Conservation (phyloP, 2,113 vertebrate genomes). For the Cynoglossus semilaevis region DNA sequence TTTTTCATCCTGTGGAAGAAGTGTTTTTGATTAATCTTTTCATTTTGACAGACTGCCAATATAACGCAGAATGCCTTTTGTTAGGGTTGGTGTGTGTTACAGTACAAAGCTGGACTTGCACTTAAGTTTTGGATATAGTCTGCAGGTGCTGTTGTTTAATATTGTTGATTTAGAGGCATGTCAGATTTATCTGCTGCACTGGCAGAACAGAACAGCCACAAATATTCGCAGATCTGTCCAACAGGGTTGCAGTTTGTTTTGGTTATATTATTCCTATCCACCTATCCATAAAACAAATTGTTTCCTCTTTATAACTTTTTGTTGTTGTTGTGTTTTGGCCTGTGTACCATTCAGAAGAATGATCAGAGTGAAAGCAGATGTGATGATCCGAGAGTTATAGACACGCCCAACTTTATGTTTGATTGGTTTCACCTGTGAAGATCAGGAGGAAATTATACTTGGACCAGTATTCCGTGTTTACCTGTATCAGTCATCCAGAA, state of each 20-base stretch:
- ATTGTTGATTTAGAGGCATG: not conserved
- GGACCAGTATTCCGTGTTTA: slow-evolving; percentile 3
- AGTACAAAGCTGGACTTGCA: not conserved
- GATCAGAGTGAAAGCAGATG: too few species aligned
- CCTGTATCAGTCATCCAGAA: slow-evolving; percentile 19
- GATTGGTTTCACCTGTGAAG: not conserved
- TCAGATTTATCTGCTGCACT: not conserved
- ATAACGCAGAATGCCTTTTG: too few species aligned
- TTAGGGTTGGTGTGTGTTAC: not conserved
- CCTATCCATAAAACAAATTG: too few species aligned
- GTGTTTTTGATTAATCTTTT: not conserved
- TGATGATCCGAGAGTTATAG: too few species aligned
- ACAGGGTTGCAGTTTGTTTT: not conserved
- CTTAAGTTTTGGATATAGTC: not conserved
- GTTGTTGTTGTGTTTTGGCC: too few species aligned
- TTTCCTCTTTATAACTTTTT: too few species aligned
- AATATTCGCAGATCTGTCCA: not conserved
- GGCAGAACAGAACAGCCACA: not conserved
- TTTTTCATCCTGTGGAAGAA: too few species aligned
- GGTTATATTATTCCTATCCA: too few species aligned
- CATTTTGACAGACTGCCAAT: not conserved
- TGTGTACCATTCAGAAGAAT: too few species aligned
- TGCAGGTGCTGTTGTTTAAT: not conserved
- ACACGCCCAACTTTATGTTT: too few species aligned
- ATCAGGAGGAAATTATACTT: slow-evolving; percentile 3